Evolutionary conservation across 2,113 vertebrate genomes (phyloP).

Genomic region (Dipodomys spectabilis): DNA sequence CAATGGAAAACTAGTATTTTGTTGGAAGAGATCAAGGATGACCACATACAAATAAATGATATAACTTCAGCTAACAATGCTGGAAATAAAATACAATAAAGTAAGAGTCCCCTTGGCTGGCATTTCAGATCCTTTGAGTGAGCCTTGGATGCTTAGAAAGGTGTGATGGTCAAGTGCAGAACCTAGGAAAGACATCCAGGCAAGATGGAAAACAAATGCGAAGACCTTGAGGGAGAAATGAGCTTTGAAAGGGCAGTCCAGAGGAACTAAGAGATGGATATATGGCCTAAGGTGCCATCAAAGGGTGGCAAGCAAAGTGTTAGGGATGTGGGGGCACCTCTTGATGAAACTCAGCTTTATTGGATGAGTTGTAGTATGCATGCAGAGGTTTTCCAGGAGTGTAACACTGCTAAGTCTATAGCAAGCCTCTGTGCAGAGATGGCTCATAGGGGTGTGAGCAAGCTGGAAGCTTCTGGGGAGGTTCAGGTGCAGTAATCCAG

Average conservation of each 20-base stretch:
- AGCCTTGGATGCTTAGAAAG: not conserved
- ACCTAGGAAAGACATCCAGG: not conserved
- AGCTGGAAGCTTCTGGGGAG: not conserved
- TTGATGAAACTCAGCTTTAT: not conserved
- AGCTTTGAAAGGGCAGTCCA: not conserved
- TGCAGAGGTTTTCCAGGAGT: not conserved
- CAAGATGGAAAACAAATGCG: not conserved
- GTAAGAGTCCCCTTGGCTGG: not conserved
- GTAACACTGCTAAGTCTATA: not conserved
- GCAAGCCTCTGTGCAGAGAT: not conserved
- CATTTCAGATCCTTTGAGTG: not conserved
- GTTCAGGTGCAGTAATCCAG: not conserved
- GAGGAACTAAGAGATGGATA: fast-evolving
- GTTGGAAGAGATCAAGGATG: not conserved
- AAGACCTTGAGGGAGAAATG: not conserved
- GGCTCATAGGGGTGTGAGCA: too few species aligned
- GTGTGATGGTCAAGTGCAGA: not conserved
- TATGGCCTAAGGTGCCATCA: not conserved
- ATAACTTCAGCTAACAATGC: not conserved
- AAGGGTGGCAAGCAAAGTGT: not conserved
- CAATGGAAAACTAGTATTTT: not conserved
- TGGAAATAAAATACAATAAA: not conserved
- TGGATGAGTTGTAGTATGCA: fast-evolving
- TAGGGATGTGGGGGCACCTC: not conserved
- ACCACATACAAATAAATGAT: not conserved